Percentiles rank a stretch among this genome's conserved stretches.
phyloP scores from a whole-genome alignment of 2,888 invertebrate genomes.

The Tenthredo notha region DNA sequence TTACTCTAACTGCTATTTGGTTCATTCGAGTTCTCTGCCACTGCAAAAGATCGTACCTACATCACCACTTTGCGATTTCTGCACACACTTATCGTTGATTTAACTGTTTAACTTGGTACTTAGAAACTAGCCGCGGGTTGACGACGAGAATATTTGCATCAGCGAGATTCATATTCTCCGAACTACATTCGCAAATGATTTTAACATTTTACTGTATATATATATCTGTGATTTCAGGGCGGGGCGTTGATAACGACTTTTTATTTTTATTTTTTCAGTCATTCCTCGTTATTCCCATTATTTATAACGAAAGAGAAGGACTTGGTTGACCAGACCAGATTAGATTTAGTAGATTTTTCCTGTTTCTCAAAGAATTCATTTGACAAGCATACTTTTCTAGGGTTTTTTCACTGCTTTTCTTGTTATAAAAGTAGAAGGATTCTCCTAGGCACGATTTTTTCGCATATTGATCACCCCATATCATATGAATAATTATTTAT shows the following conservation, averaged over 20 bases:
- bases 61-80: not conserved
- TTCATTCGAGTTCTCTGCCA: not conserved
- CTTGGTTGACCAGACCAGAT: not conserved
- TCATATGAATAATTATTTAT: not conserved
- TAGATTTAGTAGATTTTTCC: not conserved
- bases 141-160: not conserved
- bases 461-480: not conserved
- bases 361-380: not conserved
- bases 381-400: not conserved
- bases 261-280: not conserved
- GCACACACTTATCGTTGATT: not conserved
- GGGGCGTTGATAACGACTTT: not conserved
- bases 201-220: not conserved
- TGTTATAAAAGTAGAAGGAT: not conserved
- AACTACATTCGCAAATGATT: not conserved
- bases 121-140: not conserved
- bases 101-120: conserved; percentile 8
- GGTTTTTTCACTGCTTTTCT: not conserved
- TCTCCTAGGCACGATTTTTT: not conserved
- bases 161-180: conserved; percentile 1
- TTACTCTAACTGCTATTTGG: not conserved
- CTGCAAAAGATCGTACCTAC: not conserved
- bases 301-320: not conserved
- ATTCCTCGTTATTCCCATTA: not conserved
- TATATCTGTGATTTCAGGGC: not conserved